Evolutionary conservation across 2,888 invertebrate species (phyloP).

Genomic region (Vandiemenella viatica): DNA sequence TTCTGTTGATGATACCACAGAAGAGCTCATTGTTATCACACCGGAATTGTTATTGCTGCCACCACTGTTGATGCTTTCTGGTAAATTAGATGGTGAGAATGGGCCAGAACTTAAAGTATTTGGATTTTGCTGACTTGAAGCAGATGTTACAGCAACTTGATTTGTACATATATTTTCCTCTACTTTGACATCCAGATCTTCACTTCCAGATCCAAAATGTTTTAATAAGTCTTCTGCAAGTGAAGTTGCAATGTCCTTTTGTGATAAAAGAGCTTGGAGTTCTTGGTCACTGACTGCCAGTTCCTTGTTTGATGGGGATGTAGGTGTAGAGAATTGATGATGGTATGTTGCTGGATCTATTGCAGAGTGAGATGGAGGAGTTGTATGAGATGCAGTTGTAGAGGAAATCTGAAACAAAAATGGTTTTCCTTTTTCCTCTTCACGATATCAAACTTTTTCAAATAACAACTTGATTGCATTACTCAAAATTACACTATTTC

Average conservation of each 20-base stretch:
- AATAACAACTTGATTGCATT: no score
- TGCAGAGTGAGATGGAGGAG: constrained; percentile 1
- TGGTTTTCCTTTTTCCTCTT: background rate
- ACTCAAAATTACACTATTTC: no score
- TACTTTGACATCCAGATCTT: constrained; percentile 40
- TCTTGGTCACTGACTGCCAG: constrained; percentile 44
- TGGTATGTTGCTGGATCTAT: constrained; percentile 3
- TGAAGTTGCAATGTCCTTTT: constrained; percentile 59
- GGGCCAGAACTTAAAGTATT: constrained; percentile 34
- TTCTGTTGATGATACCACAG: background rate
- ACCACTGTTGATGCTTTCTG: constrained; percentile 18
- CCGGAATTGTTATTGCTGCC: background rate
- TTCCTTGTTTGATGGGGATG: constrained; percentile 8
- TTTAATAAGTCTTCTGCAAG: constrained; percentile 78
- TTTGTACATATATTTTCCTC: constrained; percentile 8
- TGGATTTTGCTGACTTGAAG: background rate
- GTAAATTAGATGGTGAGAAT: constrained; percentile 36
- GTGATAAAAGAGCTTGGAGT: constrained; percentile 53
- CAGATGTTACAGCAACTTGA: constrained; percentile 1
- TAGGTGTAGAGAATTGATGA: constrained; percentile 3
- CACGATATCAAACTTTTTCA: background rate
- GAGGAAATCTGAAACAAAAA: constrained; percentile 21
- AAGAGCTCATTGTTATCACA: background rate
- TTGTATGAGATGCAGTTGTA: constrained; percentile 16
- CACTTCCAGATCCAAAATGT: constrained; percentile 52